phyloP scores from a whole-genome alignment of 2,113 vertebrate genomes.

The Tragulus kanchil region DNA sequence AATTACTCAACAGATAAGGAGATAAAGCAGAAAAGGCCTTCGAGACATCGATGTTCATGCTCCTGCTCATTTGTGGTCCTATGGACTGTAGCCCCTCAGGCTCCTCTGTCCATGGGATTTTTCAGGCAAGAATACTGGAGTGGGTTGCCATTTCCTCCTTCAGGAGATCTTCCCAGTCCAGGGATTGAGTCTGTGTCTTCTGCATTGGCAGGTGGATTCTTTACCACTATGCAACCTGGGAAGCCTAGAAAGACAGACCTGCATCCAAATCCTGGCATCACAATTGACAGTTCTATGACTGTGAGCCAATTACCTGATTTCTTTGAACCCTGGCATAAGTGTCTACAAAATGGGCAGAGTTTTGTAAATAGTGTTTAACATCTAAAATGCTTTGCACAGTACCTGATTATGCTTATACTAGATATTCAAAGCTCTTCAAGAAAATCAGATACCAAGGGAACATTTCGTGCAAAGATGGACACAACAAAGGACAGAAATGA shows the following conservation, averaged over 20 bases:
- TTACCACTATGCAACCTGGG: not conserved
- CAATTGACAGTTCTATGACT: not conserved
- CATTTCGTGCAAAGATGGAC: no score
- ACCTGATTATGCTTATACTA: not conserved
- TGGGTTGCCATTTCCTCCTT: not conserved
- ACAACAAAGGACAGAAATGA: no score
- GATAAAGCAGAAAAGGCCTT: not conserved
- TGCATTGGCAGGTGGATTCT: not conserved
- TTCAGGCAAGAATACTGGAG: not conserved
- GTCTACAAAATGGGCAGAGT: not conserved
- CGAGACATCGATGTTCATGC: accelerated
- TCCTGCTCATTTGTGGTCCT: not conserved
- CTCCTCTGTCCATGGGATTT: not conserved
- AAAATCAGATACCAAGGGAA: no score
- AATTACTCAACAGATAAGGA: not conserved
- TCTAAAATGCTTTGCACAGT: not conserved
- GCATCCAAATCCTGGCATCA: not conserved
- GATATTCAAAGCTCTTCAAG: not conserved
- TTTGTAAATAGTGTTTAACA: not conserved
- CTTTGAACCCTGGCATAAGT: conserved; percentile 17
- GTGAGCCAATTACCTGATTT: not conserved
- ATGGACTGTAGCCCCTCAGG: not conserved
- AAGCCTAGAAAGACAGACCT: not conserved
- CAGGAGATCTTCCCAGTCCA: not conserved
- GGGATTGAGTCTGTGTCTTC: not conserved